Base-by-base conservation (phyloP, 1,140 invertebrate species). In the Sycobia sp. region DNA sequence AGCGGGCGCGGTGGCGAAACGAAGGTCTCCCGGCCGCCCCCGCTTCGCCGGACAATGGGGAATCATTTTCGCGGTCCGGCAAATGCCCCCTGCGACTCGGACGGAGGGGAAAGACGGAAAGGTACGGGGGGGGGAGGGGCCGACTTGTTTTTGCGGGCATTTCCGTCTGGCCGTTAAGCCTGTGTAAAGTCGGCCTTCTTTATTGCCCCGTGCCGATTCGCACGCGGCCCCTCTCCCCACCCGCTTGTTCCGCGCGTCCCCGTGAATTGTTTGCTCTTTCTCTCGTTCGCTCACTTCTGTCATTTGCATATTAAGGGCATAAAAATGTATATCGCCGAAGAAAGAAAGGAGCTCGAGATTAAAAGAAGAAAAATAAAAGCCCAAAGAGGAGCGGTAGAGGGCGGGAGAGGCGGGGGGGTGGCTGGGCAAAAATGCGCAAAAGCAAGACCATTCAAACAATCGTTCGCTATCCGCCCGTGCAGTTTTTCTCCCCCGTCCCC, bases 261-360 rank as follows among this genome's bases (percentile, higher is more conserved):
- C 58, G 27, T 59, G 56, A 59, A 54, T 44, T 56, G 25, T 44
- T 32, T 20, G 49, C 59, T 54, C 43, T n/a, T n/a, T n/a, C n/a
- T n/a, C n/a, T n/a, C n/a, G n/a, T n/a, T n/a, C n/a, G n/a, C n/a
- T n/a, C n/a, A n/a, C n/a, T 41, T 39, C 49, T 39, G 41, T 65
- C 62, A 50, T 65, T 65, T 65, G 62, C 62, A 65, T 59, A 58
- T 65, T 65, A 57, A 65, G 62, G n/a, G 47, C 62, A 59, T 58
- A 65, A 65, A 65, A 65, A 65, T 65, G 62, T 39, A 65, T 65
- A 65, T 65, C 56, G 50, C 62, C 55, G 55, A 58, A 58, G 55
- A 34, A 65, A 65, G 62, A 59, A 59, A 65, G 49, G 49, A 53
- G 43, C 62, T 59, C 27, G 62, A 54, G 62, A 59, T 59, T 65